Conservation (phyloP, 2,888 invertebrate genomes). For the Macrophya alboannulata region DNA sequence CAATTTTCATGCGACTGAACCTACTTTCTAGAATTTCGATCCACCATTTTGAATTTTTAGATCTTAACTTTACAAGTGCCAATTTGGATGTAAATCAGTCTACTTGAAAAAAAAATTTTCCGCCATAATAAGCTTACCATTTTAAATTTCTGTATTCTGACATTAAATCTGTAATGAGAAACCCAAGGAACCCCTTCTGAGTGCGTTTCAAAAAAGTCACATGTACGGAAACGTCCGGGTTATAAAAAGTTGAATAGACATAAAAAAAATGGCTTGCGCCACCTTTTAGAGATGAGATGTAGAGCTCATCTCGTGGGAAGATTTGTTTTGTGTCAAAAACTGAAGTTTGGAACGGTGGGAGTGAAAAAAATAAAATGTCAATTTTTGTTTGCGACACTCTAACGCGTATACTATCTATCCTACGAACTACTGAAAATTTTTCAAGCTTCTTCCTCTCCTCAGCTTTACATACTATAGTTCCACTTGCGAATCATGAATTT, state of each 20-base stretch:
- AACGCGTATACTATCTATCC: not conserved
- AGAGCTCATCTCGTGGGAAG: not conserved
- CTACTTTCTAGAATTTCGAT: not conserved
- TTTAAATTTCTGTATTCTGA: not conserved
- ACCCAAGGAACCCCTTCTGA: not conserved
- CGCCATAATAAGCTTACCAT: not conserved
- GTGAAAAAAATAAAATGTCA: not conserved
- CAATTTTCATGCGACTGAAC: not conserved
- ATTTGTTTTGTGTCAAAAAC: not conserved
- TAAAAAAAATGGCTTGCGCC: not conserved
- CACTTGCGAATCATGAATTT: slow-evolving; percentile 11
- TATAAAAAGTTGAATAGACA: not conserved
- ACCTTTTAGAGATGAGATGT: not conserved
- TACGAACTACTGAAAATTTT: not conserved
- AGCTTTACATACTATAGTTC: not conserved
- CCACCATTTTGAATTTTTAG: not conserved
- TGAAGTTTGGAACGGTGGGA: not conserved
- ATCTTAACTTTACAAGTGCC: not conserved
- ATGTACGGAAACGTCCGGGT: not conserved
- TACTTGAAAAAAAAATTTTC: no score
- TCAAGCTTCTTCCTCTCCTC: not conserved
- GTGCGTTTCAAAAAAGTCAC: not conserved
- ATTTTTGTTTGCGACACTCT: not conserved
- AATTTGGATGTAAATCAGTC: not conserved
- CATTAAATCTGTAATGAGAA: not conserved